These are phyloP conservation scores for Plutella xylostella DNA, from an alignment of 2,888 invertebrate species.

Conservation along the genomic window DNA sequence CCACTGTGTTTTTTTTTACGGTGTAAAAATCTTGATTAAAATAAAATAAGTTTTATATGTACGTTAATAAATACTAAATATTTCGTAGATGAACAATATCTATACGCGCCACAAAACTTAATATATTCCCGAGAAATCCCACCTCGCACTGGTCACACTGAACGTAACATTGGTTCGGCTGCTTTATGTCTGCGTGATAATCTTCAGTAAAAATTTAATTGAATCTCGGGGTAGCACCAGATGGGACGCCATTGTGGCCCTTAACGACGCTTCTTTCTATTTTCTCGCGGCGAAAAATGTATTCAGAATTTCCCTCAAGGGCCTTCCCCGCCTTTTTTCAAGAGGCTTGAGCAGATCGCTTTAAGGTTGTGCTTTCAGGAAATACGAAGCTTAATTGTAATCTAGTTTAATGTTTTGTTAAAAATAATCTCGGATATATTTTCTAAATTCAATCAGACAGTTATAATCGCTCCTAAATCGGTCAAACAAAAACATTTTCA, in stretches of 20 bases:
- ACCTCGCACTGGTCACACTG: slow-evolving; percentile 30
- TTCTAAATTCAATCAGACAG: neutral
- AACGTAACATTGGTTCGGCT: slow-evolving; percentile 25
- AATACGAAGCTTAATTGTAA: no score
- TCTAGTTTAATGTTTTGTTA: no score
- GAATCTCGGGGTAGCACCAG: slow-evolving; percentile 57
- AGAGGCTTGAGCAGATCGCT: no score
- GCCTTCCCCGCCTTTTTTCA: slow-evolving; percentile 20
- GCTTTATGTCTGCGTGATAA: slow-evolving; percentile 61
- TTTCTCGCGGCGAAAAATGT: slow-evolving; percentile 29
- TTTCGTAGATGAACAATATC: no score
- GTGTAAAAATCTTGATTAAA: no score
- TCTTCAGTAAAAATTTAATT: slow-evolving; percentile 69
- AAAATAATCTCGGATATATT: no score
- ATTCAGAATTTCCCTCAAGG: slow-evolving; percentile 25
- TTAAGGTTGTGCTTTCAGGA: no score
- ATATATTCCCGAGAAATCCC: no score
- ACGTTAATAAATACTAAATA: no score
- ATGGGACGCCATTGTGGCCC: slow-evolving; percentile 47
- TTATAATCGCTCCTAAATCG: neutral
- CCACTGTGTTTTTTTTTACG: no score
- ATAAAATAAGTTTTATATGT: no score
- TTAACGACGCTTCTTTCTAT: slow-evolving; percentile 27
- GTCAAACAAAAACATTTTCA: slow-evolving; percentile 15
- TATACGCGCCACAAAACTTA: no score